Evolutionary conservation across 2,888 invertebrate genomes (phyloP).

Genomic region (Odontocolon sp.): DNA sequence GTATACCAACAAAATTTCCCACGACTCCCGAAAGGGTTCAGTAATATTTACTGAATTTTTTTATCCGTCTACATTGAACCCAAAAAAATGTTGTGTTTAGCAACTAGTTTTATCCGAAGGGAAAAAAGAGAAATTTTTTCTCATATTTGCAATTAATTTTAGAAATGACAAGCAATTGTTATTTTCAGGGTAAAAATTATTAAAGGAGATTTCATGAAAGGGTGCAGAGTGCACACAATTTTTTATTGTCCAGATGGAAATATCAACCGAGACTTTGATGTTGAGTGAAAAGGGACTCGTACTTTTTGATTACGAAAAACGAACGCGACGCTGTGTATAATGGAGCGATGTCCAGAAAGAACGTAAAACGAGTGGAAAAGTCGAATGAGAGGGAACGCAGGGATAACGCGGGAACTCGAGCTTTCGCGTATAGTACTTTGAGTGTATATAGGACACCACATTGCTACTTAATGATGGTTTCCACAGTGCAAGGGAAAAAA

Average conservation of each 20-base stretch:
- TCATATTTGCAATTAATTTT: too few relatives aligned
- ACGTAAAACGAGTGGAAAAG: neutral
- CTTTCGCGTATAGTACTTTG: neutral
- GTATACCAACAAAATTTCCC: too few relatives aligned
- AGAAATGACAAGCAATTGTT: neutral
- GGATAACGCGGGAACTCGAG: neutral
- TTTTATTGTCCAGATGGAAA: neutral
- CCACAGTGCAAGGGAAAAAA: neutral
- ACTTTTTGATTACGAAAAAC: slow-evolving; percentile 30
- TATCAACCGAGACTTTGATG: neutral
- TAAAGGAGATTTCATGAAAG: neutral
- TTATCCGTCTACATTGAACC: too few relatives aligned
- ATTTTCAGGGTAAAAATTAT: neutral
- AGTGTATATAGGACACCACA: neutral
- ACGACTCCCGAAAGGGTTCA: too few relatives aligned
- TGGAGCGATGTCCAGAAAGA: neutral
- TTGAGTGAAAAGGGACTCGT: neutral
- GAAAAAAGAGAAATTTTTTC: too few relatives aligned
- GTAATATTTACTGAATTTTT: too few relatives aligned
- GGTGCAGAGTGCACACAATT: neutral
- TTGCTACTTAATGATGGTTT: neutral
- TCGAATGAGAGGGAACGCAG: neutral
- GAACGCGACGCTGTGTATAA: neutral
- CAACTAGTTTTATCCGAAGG: too few relatives aligned
- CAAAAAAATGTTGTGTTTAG: too few relatives aligned